phyloP scores from a whole-genome alignment of 2,113 vertebrate genomes.

The Leptobrachium ailaonicum region DNA sequence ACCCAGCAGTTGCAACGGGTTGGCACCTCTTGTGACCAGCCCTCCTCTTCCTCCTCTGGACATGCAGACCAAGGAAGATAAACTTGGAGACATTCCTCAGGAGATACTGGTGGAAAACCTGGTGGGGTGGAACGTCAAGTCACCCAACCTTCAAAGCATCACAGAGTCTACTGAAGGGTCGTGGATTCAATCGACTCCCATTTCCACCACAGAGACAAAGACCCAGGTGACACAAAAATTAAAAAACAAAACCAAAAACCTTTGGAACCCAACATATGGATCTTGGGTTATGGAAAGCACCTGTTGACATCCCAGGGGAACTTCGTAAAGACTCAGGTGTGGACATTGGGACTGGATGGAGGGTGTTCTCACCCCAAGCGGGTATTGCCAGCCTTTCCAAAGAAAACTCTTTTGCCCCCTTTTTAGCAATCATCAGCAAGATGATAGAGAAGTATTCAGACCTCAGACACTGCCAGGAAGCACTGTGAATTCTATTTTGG shows the following conservation, averaged over 20 bases:
- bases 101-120: slow-evolving; percentile 70
- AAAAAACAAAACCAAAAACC: slow-evolving; percentile 87
- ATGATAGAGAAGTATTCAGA: slow-evolving; percentile 72
- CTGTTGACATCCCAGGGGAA: slow-evolving; percentile 56
- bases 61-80: slow-evolving; percentile 52
- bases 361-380: slow-evolving; percentile 55
- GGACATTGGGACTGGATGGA: slow-evolving; percentile 60
- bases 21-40: slow-evolving; percentile 71
- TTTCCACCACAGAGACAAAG: slow-evolving; percentile 65
- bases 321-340: slow-evolving; percentile 64
- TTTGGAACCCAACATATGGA: slow-evolving; percentile 90
- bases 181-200: slow-evolving; percentile 59
- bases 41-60: slow-evolving; percentile 58
- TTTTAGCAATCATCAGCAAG: slow-evolving; percentile 55
- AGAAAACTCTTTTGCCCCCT: slow-evolving; percentile 54
- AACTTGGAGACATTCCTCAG: slow-evolving; percentile 60
- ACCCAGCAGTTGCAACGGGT: slow-evolving; percentile 69
- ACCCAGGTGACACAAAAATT: slow-evolving; percentile 72
- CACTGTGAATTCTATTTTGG: slow-evolving; percentile 86
- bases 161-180: slow-evolving; percentile 44
- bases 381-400: slow-evolving; percentile 61
- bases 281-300: slow-evolving; percentile 84
- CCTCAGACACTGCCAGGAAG: slow-evolving; percentile 84
- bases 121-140: slow-evolving; percentile 65
- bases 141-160: slow-evolving; percentile 59